Conservation (phyloP, 2,888 invertebrate species). For the Cantharis lateralis region DNA sequence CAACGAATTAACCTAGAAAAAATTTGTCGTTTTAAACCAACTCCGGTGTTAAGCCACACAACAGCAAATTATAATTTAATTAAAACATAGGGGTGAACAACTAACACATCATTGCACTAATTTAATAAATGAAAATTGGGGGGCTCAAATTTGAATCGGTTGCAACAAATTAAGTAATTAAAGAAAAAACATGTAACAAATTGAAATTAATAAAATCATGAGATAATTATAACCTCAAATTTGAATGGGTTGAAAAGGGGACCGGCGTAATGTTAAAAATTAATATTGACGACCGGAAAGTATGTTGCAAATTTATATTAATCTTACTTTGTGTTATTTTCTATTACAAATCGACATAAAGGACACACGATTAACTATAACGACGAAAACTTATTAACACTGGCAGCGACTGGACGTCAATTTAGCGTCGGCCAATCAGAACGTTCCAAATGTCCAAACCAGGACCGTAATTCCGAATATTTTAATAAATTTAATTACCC, state of each 20-base stretch:
- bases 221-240: not conserved
- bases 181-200: not conserved
- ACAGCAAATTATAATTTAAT: not conserved
- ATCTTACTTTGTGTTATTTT: not conserved
- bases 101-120: not conserved
- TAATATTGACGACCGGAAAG: not conserved
- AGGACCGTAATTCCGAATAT: slow-evolving; percentile 10
- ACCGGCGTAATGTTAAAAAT: not conserved
- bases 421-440: slow-evolving; percentile 37
- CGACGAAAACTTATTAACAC: slow-evolving; percentile 12
- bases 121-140: not conserved
- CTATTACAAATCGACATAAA: slow-evolving; percentile 1
- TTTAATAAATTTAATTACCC: not conserved
- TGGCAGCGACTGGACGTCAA: slow-evolving; percentile 7
- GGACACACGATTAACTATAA: not conserved
- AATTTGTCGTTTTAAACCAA: not conserved
- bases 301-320: not conserved
- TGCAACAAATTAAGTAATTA: not conserved
- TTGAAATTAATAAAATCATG: not conserved
- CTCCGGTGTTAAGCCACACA: not conserved
- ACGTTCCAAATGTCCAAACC: slow-evolving; percentile 39
- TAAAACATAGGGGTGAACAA: not conserved
- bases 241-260: not conserved
- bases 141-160: not conserved
- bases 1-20: slow-evolving; percentile 6